These are phyloP conservation scores for Colistium nudipinnis DNA, from an alignment of 2,113 vertebrate species.

Conservation along the genomic window DNA sequence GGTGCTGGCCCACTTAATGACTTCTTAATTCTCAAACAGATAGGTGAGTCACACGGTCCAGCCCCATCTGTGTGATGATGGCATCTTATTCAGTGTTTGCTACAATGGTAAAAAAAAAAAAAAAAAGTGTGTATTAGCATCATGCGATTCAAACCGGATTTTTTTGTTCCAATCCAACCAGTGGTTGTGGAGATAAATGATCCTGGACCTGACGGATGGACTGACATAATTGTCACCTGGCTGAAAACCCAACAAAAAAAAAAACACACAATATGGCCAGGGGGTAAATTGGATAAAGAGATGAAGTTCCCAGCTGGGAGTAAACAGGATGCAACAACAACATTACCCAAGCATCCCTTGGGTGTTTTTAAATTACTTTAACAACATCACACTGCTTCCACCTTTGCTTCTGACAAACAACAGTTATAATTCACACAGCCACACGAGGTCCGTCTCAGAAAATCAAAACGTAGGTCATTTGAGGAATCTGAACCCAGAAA, in stretches of 20 bases:
- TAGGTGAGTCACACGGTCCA: not conserved
- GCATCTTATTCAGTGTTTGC: too few species aligned
- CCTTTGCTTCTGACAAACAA: constrained; percentile 62
- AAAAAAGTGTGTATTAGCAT: too few species aligned
- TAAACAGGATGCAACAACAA: constrained; percentile 14
- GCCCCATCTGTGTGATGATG: too few species aligned
- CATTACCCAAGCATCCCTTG: constrained; percentile 29
- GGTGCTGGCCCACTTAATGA: constrained; percentile 37
- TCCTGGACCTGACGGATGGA: not conserved
- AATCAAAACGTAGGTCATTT: constrained; percentile 55
- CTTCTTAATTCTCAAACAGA: constrained; percentile 33
- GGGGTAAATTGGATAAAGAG: not conserved
- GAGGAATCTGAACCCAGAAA: constrained; percentile 35
- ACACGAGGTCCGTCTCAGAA: constrained; percentile 45
- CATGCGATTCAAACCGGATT: too few species aligned
- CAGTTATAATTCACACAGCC: constrained; percentile 65
- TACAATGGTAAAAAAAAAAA: too few species aligned
- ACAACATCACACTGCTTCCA: constrained; percentile 58
- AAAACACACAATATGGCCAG: not conserved
- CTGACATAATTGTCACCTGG: not conserved
- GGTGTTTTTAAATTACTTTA: constrained; percentile 35
- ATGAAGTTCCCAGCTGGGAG: constrained; percentile 23
- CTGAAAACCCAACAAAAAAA: not conserved
- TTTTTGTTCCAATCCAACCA: not conserved
- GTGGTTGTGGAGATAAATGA: not conserved